phyloP scores from a whole-genome alignment of 2,888 invertebrate species.

The Hirtodrosophila confusa region DNA sequence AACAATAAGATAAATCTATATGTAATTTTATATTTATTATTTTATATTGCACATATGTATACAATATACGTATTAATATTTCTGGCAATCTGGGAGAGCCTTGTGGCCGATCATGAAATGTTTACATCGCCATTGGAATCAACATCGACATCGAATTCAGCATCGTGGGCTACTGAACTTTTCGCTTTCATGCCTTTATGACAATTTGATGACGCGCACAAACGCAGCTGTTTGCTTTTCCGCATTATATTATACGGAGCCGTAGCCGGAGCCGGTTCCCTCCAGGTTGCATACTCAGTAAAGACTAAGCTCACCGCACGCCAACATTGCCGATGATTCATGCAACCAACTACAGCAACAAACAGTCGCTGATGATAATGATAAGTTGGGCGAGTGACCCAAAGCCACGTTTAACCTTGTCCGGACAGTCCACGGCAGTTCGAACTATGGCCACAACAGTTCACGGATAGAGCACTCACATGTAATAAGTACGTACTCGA shows the following conservation, averaged over 20 bases:
- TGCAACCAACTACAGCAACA: slow-evolving; percentile 1
- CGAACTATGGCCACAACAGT: not conserved
- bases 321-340: slow-evolving; percentile 35
- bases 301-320: slow-evolving; percentile 25
- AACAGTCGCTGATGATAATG: slow-evolving; percentile 2
- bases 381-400: slow-evolving; percentile 16
- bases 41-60: slow-evolving; percentile 12
- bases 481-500: not conserved
- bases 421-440: not conserved
- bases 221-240: slow-evolving; percentile 58
- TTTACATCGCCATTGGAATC: slow-evolving; percentile 35
- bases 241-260: slow-evolving; percentile 35
- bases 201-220: slow-evolving; percentile 39
- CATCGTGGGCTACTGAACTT: slow-evolving; percentile 67
- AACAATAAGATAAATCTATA: slow-evolving; percentile 21
- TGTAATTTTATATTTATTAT: no score
- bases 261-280: slow-evolving; percentile 23
- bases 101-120: slow-evolving; percentile 20
- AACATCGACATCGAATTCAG: slow-evolving; percentile 4
- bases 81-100: slow-evolving; percentile 6
- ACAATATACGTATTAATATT: slow-evolving; percentile 60
- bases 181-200: slow-evolving; percentile 53
- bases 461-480: not conserved
- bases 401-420: slow-evolving; percentile 31
- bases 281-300: slow-evolving; percentile 37